phyloP scores from a whole-genome alignment of 2,113 vertebrate species.

The Phalacrocorax aristotelis region DNA sequence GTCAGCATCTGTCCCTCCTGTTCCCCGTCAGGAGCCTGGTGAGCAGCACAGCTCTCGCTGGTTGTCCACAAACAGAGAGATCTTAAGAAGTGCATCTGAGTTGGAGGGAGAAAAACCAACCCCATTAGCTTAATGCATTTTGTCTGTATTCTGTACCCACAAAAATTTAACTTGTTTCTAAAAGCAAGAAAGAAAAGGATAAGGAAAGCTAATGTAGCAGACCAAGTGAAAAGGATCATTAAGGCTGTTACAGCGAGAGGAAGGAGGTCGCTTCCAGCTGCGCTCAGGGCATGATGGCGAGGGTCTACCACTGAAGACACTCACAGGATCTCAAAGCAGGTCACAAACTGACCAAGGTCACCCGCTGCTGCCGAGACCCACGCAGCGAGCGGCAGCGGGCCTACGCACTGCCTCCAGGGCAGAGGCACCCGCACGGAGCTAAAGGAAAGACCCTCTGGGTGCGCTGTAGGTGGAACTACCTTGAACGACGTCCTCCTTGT shows the following conservation, averaged over 20 bases:
- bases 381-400: accelerated
- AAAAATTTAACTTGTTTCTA: background rate
- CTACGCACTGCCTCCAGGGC: accelerated
- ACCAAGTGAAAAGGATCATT: accelerated
- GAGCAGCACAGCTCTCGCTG: background rate
- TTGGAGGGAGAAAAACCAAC: background rate
- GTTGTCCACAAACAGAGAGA: slow-evolving; percentile 84
- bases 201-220: background rate
- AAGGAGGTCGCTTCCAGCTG: background rate
- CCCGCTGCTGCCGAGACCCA: background rate
- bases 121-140: background rate
- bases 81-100: slow-evolving; percentile 81
- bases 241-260: accelerated
- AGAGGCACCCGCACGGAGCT: accelerated
- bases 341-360: too few relatives aligned
- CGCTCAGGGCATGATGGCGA: accelerated
- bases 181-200: accelerated
- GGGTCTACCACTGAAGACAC: accelerated
- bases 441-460: accelerated
- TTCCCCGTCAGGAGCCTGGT: background rate
- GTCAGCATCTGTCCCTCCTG: background rate
- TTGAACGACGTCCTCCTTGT: slow-evolving; percentile 66
- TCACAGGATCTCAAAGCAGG: background rate
- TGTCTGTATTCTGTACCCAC: too few relatives aligned
- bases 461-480: slow-evolving; percentile 42